Percentiles rank a stretch among this genome's conserved stretches.
phyloP scores from a whole-genome alignment of 2,888 invertebrate species.

The Stenolophus ochropezus region DNA sequence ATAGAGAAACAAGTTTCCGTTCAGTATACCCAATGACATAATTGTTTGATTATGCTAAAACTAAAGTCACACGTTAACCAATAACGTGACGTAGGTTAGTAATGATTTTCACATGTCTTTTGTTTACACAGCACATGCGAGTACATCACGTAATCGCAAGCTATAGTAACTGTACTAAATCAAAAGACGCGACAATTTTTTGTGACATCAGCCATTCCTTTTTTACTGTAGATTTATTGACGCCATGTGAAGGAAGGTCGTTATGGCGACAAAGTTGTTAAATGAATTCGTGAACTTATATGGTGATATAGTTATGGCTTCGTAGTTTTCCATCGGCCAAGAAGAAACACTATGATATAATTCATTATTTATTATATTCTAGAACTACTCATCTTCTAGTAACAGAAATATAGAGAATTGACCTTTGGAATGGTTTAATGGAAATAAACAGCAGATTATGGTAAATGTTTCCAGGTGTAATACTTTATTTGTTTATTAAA shows the following conservation, averaged over 20 bases:
- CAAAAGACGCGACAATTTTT: slow-evolving; percentile 34
- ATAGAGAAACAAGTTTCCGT: no score
- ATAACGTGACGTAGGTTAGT: background rate
- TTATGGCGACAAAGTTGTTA: slow-evolving; percentile 11
- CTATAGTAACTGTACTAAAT: slow-evolving; percentile 3
- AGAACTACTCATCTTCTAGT: no score
- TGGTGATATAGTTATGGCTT: slow-evolving; percentile 31
- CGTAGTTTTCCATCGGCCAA: slow-evolving; percentile 17
- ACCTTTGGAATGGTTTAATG: no score
- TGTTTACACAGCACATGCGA: slow-evolving; percentile 11
- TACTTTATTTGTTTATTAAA: no score
- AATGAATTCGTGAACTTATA: slow-evolving; percentile 28
- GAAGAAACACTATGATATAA: background rate
- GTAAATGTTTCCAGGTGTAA: no score
- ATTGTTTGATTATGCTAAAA: background rate
- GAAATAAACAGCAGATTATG: no score
- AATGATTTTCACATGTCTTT: slow-evolving; percentile 37
- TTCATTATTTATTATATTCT: no score
- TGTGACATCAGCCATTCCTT: slow-evolving; percentile 13
- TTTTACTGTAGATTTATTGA: slow-evolving; percentile 35
- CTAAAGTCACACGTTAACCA: slow-evolving; percentile 19
- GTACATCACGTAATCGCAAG: background rate
- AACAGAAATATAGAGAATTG: no score
- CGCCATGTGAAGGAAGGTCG: slow-evolving; percentile 19
- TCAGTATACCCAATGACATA: no score